Conservation (phyloP, 2,113 vertebrate species). For the Stigmatopora nigra region DNA sequence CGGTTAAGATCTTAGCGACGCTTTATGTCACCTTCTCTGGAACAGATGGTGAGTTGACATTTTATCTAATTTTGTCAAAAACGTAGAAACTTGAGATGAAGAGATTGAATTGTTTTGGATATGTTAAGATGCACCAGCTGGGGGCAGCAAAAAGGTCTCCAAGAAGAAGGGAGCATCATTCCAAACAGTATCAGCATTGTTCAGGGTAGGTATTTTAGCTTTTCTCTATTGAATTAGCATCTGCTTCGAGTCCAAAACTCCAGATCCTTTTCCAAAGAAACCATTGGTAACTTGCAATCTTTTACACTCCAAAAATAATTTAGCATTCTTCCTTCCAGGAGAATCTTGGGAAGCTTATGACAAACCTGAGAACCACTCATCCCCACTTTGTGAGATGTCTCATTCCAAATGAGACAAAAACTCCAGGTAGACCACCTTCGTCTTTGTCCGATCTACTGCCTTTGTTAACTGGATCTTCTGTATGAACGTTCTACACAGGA, state of each 20-base stretch:
- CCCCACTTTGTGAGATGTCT: constrained; percentile 82
- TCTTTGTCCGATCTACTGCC: background rate
- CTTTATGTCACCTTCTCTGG: constrained; percentile 32
- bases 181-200: constrained; percentile 43
- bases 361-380: constrained; percentile 78
- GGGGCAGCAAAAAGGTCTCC: constrained; percentile 33
- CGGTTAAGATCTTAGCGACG: constrained; percentile 35
- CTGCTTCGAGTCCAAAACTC: background rate
- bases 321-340: constrained; percentile 36
- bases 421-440: constrained; percentile 65
- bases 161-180: constrained; percentile 47
- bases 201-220: constrained; percentile 21
- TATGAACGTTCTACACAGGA: constrained; percentile 6
- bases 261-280: background rate
- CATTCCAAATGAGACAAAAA: constrained; percentile 85
- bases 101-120: too few relatives aligned
- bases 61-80: background rate
- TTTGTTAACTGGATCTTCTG: background rate
- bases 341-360: constrained; percentile 84
- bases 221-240: too few relatives aligned
- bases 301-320: background rate
- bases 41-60: constrained; percentile 16
- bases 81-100: background rate
- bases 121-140: constrained; percentile 25
- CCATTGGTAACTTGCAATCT: background rate